These are phyloP conservation scores for Enteromius argenteus DNA, from an alignment of 2,797 vertebrate species.

Conservation along the genomic window DNA sequence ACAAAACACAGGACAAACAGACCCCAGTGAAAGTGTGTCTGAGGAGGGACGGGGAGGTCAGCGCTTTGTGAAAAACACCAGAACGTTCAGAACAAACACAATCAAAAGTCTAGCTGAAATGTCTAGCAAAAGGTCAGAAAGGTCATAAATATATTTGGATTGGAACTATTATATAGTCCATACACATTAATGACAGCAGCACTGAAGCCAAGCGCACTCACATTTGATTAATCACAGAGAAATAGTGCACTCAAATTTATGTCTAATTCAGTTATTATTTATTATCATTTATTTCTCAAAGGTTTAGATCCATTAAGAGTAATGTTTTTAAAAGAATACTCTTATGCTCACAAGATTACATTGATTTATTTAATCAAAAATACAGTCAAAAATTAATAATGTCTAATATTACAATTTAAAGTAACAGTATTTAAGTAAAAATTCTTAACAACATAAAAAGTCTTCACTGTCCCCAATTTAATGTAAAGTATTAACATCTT, in stretches of 20 bases:
- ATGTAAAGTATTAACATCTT: background rate
- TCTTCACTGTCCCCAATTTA: background rate
- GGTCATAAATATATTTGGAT: background rate
- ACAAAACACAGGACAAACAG: conserved; percentile 14
- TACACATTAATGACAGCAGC: background rate
- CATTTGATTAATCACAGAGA: no score
- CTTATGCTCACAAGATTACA: background rate
- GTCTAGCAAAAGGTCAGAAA: background rate
- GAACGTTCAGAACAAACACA: background rate
- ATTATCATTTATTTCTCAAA: background rate
- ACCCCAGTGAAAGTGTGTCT: background rate
- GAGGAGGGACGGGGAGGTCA: background rate
- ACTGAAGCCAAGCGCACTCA: background rate
- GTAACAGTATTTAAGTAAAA: background rate
- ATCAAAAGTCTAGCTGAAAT: background rate
- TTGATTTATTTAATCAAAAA: background rate
- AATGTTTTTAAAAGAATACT: background rate
- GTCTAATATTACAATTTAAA: background rate
- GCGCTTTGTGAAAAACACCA: background rate
- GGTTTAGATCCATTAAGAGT: background rate
- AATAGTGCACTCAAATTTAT: background rate
- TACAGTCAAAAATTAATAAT: no score
- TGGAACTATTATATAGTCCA: background rate
- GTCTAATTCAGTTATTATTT: background rate
- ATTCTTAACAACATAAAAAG: background rate